Conservation (phyloP, 1,140 invertebrate species). For the Hirudo medicinalis region DNA sequence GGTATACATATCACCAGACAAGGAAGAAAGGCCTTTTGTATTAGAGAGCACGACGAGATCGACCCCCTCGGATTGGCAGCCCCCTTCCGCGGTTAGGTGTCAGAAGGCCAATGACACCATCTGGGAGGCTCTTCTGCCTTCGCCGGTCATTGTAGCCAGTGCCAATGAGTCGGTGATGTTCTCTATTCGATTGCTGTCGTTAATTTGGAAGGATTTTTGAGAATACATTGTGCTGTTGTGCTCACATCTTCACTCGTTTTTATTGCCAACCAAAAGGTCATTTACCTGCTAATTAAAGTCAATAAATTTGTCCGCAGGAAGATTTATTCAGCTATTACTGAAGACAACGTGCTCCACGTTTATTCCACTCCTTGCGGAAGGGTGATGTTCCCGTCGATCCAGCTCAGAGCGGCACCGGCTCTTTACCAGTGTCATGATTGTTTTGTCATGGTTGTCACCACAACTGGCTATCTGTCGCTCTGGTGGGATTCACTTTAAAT, state of each 20-base stretch:
- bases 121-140: slow-evolving; percentile 35
- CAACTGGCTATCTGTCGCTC: not conserved
- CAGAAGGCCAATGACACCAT: slow-evolving; percentile 24
- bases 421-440: not conserved
- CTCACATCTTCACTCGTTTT: too few relatives aligned
- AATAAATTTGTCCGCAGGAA: too few relatives aligned
- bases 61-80: slow-evolving; percentile 24
- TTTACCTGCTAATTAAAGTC: too few relatives aligned
- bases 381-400: not conserved
- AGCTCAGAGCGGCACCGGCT: not conserved
- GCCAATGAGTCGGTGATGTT: slow-evolving; percentile 31
- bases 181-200: not conserved
- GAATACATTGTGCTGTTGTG: too few relatives aligned
- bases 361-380: not conserved
- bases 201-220: too few relatives aligned
- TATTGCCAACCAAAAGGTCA: too few relatives aligned
- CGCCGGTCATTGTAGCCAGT: slow-evolving; percentile 28
- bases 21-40: not conserved
- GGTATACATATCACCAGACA: not conserved
- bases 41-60: slow-evolving; percentile 36
- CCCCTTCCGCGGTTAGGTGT: slow-evolving; percentile 26
- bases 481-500: not conserved
- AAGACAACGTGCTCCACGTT: not conserved
- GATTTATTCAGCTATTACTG: not conserved
- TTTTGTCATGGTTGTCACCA: not conserved